These are phyloP conservation scores for Chloebia gouldiae DNA, from an alignment of 2,113 vertebrate genomes.

Conservation along the genomic window DNA sequence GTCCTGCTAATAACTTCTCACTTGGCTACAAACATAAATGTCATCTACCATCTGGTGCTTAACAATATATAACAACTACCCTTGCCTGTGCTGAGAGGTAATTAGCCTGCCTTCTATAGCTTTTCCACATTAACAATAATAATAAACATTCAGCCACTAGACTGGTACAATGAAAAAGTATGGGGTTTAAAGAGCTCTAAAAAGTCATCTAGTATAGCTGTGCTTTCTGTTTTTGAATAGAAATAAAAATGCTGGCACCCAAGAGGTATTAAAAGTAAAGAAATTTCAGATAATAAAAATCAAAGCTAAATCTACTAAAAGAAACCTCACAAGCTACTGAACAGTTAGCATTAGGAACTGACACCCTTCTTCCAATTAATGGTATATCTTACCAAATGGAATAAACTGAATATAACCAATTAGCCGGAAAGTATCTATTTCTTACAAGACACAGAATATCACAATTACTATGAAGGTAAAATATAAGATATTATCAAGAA, in stretches of 20 bases:
- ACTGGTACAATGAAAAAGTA: not conserved
- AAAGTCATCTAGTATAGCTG: not conserved
- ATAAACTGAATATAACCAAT: not conserved
- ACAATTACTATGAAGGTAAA: not conserved
- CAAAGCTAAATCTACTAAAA: not conserved
- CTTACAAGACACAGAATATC: not conserved
- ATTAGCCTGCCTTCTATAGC: not conserved
- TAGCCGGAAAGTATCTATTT: not conserved
- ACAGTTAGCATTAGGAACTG: not conserved
- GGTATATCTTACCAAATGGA: not conserved
- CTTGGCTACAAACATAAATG: not conserved
- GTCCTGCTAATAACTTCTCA: not conserved
- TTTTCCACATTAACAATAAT: not conserved
- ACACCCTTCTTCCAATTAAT: not conserved
- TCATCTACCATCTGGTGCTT: not conserved
- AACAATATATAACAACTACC: not conserved
- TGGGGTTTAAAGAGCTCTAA: not conserved
- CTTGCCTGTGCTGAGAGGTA: not conserved
- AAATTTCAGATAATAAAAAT: not conserved
- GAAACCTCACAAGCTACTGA: not conserved
- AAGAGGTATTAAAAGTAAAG: not conserved
- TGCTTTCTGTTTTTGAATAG: not conserved
- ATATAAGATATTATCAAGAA: not conserved
- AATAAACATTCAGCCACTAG: not conserved
- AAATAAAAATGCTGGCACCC: not conserved